A percentile compares a stretch with the other conserved stretches of the same genome.
Evolutionary conservation across 2,888 invertebrate genomes (phyloP).

Genomic region (Calameuta filiformis): DNA sequence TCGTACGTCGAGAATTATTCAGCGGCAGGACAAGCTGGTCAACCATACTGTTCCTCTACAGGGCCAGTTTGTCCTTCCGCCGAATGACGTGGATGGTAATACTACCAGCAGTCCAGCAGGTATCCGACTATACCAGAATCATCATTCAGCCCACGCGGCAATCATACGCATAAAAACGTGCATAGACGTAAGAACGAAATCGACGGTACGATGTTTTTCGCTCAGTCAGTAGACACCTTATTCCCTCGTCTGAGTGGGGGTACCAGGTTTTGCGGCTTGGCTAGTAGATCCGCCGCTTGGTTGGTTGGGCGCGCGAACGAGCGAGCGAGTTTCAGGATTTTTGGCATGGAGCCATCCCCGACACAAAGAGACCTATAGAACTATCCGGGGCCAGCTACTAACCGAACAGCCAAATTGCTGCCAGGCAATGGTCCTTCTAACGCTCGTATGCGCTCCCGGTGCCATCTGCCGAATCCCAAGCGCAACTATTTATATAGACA

Average conservation of each 20-base stretch:
- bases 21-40: not conserved
- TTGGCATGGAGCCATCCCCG: slow-evolving; percentile 54
- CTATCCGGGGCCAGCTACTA: slow-evolving; percentile 15
- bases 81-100: too few relatives aligned
- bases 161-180: not conserved
- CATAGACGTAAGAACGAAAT: not conserved
- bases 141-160: not conserved
- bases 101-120: not conserved
- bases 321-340: slow-evolving; percentile 47
- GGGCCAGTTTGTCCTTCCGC: too few relatives aligned
- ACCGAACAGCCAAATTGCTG: slow-evolving; percentile 27
- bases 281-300: slow-evolving; percentile 39
- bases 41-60: not conserved
- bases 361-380: slow-evolving; percentile 45
- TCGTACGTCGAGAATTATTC: not conserved
- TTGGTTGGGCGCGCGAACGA: slow-evolving; percentile 37
- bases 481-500: not conserved
- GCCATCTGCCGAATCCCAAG: not conserved
- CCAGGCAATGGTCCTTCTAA: not conserved
- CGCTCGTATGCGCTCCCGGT: not conserved
- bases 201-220: slow-evolving; percentile 32
- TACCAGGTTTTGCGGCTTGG: slow-evolving; percentile 52
- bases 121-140: not conserved
- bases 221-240: slow-evolving; percentile 34
- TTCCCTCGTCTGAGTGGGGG: slow-evolving; percentile 39